These are phyloP conservation scores for Laspeyria flexula DNA, from an alignment of 2,888 invertebrate species.

Conservation along the genomic window DNA sequence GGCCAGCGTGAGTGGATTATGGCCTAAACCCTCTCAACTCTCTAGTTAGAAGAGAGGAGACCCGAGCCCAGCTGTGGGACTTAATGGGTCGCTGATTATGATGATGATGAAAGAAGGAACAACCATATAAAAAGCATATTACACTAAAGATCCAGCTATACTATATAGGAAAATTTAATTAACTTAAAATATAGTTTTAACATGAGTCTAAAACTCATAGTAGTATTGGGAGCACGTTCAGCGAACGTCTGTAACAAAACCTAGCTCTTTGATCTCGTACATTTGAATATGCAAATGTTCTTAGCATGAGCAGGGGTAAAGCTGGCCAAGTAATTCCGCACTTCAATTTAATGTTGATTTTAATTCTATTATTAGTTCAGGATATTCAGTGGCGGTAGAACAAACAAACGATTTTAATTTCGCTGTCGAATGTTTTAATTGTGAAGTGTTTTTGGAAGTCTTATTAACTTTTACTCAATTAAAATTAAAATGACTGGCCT, in stretches of 20 bases:
- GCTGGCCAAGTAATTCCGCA: constrained; percentile 32
- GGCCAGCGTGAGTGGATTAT: too few relatives aligned
- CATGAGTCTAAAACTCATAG: background rate
- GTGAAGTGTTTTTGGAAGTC: background rate
- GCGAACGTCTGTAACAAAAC: constrained; percentile 45
- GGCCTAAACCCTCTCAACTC: too few relatives aligned
- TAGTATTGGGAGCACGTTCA: constrained; percentile 4
- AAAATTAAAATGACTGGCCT: too few relatives aligned
- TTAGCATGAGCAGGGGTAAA: constrained; percentile 32
- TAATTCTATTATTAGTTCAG: constrained; percentile 26
- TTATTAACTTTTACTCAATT: background rate
- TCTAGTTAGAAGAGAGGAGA: too few relatives aligned
- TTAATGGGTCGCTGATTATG: too few relatives aligned
- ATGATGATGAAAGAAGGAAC: too few relatives aligned
- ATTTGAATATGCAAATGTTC: constrained; percentile 71
- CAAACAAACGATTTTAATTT: constrained; percentile 10
- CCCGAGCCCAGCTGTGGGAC: too few relatives aligned
- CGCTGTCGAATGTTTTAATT: constrained; percentile 1
- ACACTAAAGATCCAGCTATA: too few relatives aligned
- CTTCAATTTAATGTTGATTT: constrained; percentile 37
- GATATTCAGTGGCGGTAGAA: constrained; percentile 10
- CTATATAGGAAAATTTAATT: too few relatives aligned
- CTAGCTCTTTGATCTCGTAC: constrained; percentile 63
- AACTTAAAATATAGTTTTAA: too few relatives aligned
- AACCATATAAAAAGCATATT: too few relatives aligned